phyloP scores from a whole-genome alignment of 2,113 vertebrate species.

The Oncorhynchus keta region DNA sequence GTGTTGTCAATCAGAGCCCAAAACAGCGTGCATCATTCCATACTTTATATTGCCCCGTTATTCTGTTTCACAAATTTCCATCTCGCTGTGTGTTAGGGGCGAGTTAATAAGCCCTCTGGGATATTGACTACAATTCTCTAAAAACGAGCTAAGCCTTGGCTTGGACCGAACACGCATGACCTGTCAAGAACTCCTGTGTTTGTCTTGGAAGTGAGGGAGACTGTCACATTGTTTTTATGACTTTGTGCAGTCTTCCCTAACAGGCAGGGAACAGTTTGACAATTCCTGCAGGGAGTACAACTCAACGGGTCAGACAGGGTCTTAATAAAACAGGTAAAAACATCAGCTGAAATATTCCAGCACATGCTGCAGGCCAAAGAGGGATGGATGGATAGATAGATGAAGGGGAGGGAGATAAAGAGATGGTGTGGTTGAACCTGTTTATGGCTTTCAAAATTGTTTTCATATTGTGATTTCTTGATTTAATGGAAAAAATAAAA shows the following conservation, averaged over 20 bases:
- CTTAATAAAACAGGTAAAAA: constrained; percentile 59
- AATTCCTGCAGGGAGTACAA: constrained; percentile 33
- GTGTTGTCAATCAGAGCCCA: constrained; percentile 60
- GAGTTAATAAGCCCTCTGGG: constrained; percentile 63
- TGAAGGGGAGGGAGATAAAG: constrained; percentile 20
- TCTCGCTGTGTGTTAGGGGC: constrained; percentile 54
- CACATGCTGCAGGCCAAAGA: constrained; percentile 31
- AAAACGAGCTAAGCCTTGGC: constrained; percentile 48
- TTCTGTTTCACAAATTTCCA: constrained; percentile 51
- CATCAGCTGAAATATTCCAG: constrained; percentile 28
- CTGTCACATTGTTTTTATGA: constrained; percentile 38
- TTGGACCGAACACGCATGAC: constrained; percentile 39
- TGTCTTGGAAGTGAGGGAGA: constrained; percentile 57
- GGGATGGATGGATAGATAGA: constrained; percentile 32
- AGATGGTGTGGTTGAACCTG: constrained; percentile 48
- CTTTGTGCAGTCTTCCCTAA: constrained; percentile 52
- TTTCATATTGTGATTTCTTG: constrained; percentile 49
- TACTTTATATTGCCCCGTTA: constrained; percentile 35
- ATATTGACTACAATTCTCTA: constrained; percentile 39
- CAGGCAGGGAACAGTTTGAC: constrained; percentile 49
- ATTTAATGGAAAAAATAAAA: constrained; percentile 36
- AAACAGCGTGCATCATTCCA: constrained; percentile 47
- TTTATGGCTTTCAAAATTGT: constrained; percentile 60
- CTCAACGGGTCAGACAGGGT: constrained; percentile 37
- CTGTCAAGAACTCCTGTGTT: constrained; percentile 47